Evolutionary conservation across 2,797 vertebrate species (phyloP).

Genomic region (Spondyliosoma cantharus): DNA sequence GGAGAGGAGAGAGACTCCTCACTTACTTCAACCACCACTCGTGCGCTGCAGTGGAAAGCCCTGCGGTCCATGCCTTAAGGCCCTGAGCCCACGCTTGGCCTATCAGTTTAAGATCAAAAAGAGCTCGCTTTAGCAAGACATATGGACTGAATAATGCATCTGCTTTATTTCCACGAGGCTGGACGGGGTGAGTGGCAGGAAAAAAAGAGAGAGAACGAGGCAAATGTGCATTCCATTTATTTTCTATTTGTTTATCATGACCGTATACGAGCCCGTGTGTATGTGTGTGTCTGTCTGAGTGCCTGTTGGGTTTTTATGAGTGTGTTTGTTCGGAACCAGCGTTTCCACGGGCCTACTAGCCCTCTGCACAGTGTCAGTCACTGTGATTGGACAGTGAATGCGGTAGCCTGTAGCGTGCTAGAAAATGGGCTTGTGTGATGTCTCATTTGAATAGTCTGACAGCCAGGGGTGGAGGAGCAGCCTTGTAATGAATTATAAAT

Average conservation of each 20-base stretch:
- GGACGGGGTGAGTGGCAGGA: slow-evolving; percentile 59
- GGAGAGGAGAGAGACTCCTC: slow-evolving; percentile 50
- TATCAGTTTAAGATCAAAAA: slow-evolving; percentile 85
- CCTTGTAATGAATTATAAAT: slow-evolving; percentile 84
- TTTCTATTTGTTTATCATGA: slow-evolving; percentile 51
- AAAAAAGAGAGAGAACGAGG: slow-evolving; percentile 24
- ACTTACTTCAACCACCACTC: slow-evolving; percentile 69
- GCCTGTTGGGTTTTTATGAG: slow-evolving; percentile 16
- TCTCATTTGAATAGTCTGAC: slow-evolving; percentile 85
- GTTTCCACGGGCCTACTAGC: slow-evolving; percentile 49
- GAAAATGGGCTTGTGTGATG: slow-evolving; percentile 76
- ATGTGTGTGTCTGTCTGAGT: neutral
- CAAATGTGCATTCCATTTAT: slow-evolving; percentile 50
- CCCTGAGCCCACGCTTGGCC: slow-evolving; percentile 80
- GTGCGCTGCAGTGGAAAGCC: slow-evolving; percentile 75
- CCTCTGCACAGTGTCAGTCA: slow-evolving; percentile 66
- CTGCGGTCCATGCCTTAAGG: slow-evolving; percentile 78
- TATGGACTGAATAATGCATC: slow-evolving; percentile 85
- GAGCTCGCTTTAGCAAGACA: slow-evolving; percentile 81
- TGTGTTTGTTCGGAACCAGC: slow-evolving; percentile 38
- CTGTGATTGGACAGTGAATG: slow-evolving; percentile 63
- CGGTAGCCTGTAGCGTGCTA: slow-evolving; percentile 66
- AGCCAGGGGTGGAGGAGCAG: slow-evolving; percentile 76
- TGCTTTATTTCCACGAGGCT: slow-evolving; percentile 79
- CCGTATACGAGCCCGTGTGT: slow-evolving; percentile 8